Evolutionary conservation across 2,113 vertebrate genomes (phyloP).

Genomic region (Pangasianodon hypophthalmus): DNA sequence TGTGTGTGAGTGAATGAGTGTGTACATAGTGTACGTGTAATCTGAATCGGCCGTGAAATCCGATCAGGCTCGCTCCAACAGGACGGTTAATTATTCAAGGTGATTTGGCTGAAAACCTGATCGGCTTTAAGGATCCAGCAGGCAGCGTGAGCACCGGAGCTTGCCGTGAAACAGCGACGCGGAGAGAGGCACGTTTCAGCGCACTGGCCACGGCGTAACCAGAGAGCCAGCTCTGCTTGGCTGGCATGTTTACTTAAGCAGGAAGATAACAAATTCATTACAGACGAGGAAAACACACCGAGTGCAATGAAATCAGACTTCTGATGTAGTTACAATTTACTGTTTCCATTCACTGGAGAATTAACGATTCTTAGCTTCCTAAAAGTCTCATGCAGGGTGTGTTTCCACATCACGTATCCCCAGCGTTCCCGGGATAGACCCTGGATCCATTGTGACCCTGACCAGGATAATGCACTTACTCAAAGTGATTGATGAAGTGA

Average conservation of each 20-base stretch:
- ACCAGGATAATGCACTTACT: not conserved
- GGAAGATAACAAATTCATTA: slow-evolving; percentile 26
- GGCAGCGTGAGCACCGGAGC: slow-evolving; percentile 42
- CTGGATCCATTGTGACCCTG: not conserved
- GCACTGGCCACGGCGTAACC: slow-evolving; percentile 27
- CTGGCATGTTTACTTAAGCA: slow-evolving; percentile 36
- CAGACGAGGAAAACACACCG: slow-evolving; percentile 28
- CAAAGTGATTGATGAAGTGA: not conserved
- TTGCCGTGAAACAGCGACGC: slow-evolving; percentile 37
- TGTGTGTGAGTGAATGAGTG: slow-evolving; percentile 61
- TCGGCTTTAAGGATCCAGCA: slow-evolving; percentile 66
- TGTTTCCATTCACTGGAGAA: not conserved
- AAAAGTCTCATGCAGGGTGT: not conserved
- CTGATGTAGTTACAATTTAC: slow-evolving; percentile 35
- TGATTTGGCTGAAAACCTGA: slow-evolving; percentile 73
- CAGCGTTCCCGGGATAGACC: not conserved
- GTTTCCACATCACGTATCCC: not conserved
- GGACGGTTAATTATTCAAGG: slow-evolving; percentile 74
- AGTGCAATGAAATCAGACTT: slow-evolving; percentile 22
- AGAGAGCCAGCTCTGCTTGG: slow-evolving; percentile 38
- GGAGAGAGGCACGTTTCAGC: slow-evolving; percentile 9
- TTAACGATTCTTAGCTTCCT: not conserved
- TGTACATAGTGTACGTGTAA: slow-evolving; percentile 62
- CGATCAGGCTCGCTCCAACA: slow-evolving; percentile 66
- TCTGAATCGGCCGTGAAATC: slow-evolving; percentile 67